Evolutionary conservation across 2,888 invertebrate species (phyloP), one percentile per base, ranked within the genome.

Genomic region (Linnaemya tessellans): DNA sequence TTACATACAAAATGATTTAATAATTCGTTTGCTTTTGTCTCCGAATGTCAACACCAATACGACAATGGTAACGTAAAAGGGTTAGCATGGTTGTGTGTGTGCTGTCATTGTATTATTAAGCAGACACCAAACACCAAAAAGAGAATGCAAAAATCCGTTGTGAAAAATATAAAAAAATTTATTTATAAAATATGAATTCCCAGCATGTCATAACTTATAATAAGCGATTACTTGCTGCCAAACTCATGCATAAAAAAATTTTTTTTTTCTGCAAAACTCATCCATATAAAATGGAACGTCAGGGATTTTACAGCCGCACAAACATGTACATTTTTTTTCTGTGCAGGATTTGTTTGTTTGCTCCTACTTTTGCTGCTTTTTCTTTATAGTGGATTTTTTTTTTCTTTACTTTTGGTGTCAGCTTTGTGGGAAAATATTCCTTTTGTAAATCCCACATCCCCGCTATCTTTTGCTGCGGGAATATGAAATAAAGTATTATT

Each of bases 171-270:
- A 58, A 71, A 35, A 67, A 70, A 38, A 78, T 11, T n/a, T n/a
- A 62, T 25, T 22, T 20, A 64, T 38, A 56, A 64, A 60, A 80
- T 67, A 73, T 56, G 62, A 80, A 46, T 68, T 80, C 80, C 80
- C 84, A 84, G 84, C 80, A 73, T 80, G 80, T 80, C 67, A 77
- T 84, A 80, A 80, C 60, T 84, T 84, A 80, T 77, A 80, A 84
- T 80, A 80, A 78, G 67, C 77, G 84, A 84, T 84, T 78, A 77
- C 73, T 77, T 35, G 71, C 62, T 80, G 84, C 80, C 84, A 84
- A 74, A 74, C 80, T 78, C 46, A 70, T 18, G 30, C 46, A 62
- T 10, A 20, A 68, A 43, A 3, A 67, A 11, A 1, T 58, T 58
- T n/a, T 58, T 3, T 15, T 58, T 58, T n/a, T 58, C 4, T 15